Evolutionary conservation across 2,888 invertebrate genomes (phyloP).

Genomic region (Sarcophaga caerulescens): DNA sequence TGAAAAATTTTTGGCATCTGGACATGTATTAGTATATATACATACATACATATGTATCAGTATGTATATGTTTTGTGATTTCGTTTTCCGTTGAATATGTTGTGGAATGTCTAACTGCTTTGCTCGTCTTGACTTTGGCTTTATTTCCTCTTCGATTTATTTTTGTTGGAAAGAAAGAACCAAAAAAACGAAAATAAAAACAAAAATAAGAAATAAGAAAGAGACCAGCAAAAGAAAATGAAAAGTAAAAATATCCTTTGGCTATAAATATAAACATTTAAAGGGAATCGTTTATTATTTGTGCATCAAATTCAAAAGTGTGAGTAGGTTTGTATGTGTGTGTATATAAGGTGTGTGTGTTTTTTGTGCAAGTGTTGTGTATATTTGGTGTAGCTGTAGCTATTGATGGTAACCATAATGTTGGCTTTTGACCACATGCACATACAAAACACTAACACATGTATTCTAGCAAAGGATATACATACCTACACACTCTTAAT

Average conservation of each 20-base stretch:
- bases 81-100: conserved; percentile 6
- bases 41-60: background rate
- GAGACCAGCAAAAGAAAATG: conserved; percentile 4
- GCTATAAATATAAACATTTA: conserved; percentile 76
- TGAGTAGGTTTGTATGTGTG: conserved; percentile 57
- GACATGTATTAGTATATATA: background rate
- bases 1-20: conserved; percentile 20
- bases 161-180: conserved; percentile 67
- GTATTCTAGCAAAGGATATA: conserved; percentile 21
- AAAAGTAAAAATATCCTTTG: conserved; percentile 69
- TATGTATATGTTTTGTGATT: background rate
- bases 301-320: conserved; percentile 68
- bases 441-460: conserved; percentile 35
- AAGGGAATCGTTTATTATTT: conserved; percentile 77
- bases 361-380: background rate
- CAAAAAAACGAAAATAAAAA: too few species aligned
- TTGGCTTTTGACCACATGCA: conserved; percentile 65
- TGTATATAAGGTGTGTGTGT: too few species aligned
- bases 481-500: conserved; percentile 1
- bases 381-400: conserved; percentile 51
- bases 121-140: conserved; percentile 20
- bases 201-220: background rate
- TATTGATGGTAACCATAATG: conserved; percentile 64
- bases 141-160: conserved; percentile 33
- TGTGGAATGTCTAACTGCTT: conserved; percentile 34